phyloP scores from a whole-genome alignment of 53 echinoderm and acorn worm species.

The Antedon mediterranea region DNA sequence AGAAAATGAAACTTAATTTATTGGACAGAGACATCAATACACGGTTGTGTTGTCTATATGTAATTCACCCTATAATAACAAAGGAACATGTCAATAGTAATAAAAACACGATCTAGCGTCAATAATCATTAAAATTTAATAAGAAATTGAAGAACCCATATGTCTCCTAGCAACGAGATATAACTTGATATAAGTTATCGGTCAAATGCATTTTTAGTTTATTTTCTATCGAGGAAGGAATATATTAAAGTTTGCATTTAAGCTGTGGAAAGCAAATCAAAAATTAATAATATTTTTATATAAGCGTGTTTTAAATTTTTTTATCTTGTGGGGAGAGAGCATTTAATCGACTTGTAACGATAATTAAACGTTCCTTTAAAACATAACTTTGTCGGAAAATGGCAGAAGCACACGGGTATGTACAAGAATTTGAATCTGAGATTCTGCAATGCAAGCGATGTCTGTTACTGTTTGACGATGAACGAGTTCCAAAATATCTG shows the following conservation, averaged over 20 bases:
- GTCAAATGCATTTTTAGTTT: not conserved
- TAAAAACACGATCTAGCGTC: not conserved
- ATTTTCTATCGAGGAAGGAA: not conserved
- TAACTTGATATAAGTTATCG: not conserved
- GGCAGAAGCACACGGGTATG: not conserved
- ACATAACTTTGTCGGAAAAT: not conserved
- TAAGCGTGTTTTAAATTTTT: no score
- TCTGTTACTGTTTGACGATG: not conserved
- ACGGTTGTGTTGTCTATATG: not conserved
- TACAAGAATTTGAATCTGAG: not conserved
- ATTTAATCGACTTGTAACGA: no score
- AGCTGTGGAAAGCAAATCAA: no score
- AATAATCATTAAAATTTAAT: not conserved
- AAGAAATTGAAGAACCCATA: not conserved
- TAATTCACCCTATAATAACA: not conserved
- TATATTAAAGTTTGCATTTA: not conserved
- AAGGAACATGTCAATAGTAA: not conserved
- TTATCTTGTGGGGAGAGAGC: no score
- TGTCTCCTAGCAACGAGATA: not conserved
- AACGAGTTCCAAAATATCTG: not conserved
- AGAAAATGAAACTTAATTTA: not conserved
- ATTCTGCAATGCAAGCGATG: not conserved
- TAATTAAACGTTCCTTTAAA: no score
- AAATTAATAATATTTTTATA: no score
- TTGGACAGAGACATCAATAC: not conserved